Conservation (phyloP, 2,113 vertebrate species). For the Catharus fuscescens region DNA sequence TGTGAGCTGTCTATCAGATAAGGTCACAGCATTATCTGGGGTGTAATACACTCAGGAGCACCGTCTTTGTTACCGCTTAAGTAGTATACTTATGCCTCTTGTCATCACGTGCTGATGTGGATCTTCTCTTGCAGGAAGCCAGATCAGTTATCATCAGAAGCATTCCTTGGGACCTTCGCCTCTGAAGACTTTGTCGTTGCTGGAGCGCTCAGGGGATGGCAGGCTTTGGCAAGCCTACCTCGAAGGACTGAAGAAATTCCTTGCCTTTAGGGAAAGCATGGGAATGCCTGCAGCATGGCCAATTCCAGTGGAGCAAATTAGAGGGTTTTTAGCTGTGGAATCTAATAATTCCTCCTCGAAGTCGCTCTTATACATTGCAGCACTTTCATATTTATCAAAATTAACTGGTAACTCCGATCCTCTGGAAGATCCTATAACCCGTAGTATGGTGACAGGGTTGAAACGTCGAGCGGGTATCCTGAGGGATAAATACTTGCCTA, state of each 20-base stretch:
- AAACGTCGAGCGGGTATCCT: background rate
- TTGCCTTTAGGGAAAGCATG: background rate
- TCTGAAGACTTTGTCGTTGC: background rate
- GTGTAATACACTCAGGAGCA: fast-evolving
- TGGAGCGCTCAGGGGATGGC: background rate
- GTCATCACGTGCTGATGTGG: background rate
- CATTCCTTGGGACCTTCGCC: background rate
- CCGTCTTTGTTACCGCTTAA: background rate
- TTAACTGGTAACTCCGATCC: conserved; percentile 14
- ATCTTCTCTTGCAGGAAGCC: background rate
- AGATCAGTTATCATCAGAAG: background rate
- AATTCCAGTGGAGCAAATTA: conserved; percentile 43
- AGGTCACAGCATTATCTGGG: background rate
- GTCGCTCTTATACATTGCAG: background rate
- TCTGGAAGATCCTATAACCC: conserved; percentile 8
- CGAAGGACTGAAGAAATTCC: conserved; percentile 11
- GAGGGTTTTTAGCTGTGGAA: conserved; percentile 38
- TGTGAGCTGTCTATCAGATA: background rate
- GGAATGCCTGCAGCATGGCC: conserved; percentile 43
- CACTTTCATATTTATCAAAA: conserved; percentile 35
- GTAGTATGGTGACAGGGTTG: background rate
- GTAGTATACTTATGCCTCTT: background rate
- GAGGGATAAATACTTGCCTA: background rate
- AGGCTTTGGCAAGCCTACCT: conserved; percentile 40
- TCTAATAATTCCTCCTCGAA: background rate